A percentile compares a stretch with the other conserved stretches of the same genome.
These are phyloP conservation scores for Pinna nobilis DNA, from an alignment of 1,140 invertebrate genomes.

Conservation along the genomic window DNA sequence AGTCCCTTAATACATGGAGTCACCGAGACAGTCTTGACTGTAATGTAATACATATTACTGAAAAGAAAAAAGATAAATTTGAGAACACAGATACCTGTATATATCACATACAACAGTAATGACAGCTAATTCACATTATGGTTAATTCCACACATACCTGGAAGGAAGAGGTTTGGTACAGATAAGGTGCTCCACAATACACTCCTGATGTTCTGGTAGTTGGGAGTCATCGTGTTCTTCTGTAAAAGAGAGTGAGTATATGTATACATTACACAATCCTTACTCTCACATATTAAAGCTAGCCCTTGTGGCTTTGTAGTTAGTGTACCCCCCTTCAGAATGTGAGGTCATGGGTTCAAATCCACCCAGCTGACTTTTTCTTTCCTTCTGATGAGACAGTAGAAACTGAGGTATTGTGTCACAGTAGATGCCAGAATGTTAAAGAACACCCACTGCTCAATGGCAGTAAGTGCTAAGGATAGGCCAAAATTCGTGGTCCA, in stretches of 20 bases:
- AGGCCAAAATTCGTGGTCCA: too few relatives aligned
- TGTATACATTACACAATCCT: background rate
- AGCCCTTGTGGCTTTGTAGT: background rate
- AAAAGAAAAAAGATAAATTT: background rate
- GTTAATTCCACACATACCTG: conserved; percentile 51
- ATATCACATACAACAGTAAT: too few relatives aligned
- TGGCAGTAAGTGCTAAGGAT: too few relatives aligned
- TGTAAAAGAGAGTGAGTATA: conserved; percentile 27
- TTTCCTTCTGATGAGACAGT: too few relatives aligned
- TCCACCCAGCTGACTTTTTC: too few relatives aligned
- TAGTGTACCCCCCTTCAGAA: background rate
- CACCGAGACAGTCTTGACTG: background rate
- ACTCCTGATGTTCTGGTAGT: conserved; percentile 56
- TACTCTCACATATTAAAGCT: background rate
- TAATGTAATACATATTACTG: background rate
- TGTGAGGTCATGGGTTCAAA: background rate
- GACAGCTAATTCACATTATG: background rate
- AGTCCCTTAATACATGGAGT: background rate
- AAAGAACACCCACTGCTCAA: too few relatives aligned
- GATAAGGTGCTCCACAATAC: conserved; percentile 74
- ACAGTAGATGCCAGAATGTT: too few relatives aligned
- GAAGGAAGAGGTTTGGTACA: conserved; percentile 74
- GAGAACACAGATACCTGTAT: background rate
- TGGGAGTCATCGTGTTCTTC: conserved; percentile 46
- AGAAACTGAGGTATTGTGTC: too few relatives aligned